Conservation (phyloP, 2,797 vertebrate genomes). For the Sebastes elongatus region DNA sequence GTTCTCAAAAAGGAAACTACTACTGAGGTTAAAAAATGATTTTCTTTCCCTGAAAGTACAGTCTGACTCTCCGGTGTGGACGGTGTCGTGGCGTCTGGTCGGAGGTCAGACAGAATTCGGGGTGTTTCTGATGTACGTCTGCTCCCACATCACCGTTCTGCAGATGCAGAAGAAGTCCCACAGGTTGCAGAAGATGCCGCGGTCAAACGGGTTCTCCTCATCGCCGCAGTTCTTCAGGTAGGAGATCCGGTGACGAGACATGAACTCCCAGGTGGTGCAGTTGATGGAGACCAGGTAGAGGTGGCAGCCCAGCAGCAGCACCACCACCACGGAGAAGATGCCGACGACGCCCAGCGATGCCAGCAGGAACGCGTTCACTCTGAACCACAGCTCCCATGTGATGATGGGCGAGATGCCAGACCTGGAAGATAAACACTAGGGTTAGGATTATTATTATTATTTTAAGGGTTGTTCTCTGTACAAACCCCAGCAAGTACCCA, state of each 20-base stretch:
- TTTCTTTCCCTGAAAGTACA: not conserved
- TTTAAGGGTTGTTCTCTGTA: not conserved
- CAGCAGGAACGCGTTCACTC: constrained; percentile 83
- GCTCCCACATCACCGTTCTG: constrained; percentile 87
- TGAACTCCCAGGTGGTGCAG: constrained; percentile 96
- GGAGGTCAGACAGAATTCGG: constrained; percentile 32
- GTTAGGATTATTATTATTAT: not conserved
- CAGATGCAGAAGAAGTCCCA: constrained; percentile 92
- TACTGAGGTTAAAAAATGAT: not conserved
- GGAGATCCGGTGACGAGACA: constrained; percentile 90
- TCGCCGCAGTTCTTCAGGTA: constrained; percentile 86
- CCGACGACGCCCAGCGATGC: constrained; percentile 77
- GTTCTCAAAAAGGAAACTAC: not conserved
- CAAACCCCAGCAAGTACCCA: not conserved
- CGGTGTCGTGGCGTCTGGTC: no score
- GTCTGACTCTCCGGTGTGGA: not conserved
- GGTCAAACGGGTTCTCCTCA: constrained; percentile 92
- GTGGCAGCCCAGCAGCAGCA: constrained; percentile 88
- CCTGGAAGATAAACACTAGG: constrained; percentile 70
- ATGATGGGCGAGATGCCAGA: constrained; percentile 84
- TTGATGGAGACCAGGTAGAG: constrained; percentile 91
- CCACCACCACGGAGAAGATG: constrained; percentile 79
- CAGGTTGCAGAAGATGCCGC: constrained; percentile 87
- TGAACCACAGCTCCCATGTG: constrained; percentile 86
- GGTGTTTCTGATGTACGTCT: constrained; percentile 77